phyloP scores from a whole-genome alignment of 1,140 invertebrate species.

The Mactra quadrangularis region DNA sequence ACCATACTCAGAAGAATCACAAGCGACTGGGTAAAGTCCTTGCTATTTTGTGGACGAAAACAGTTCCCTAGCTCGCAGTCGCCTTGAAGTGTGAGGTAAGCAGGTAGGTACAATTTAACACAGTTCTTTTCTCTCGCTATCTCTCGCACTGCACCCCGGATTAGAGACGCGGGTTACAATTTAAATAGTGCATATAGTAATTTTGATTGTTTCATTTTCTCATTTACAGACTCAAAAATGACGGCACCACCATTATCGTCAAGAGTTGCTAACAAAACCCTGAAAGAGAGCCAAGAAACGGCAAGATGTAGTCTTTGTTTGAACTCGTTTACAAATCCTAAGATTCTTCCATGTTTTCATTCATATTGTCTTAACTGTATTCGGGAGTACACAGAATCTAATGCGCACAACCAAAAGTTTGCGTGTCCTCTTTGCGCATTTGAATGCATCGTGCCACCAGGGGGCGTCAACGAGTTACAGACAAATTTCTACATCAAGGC shows the following conservation, averaged over 20 bases:
- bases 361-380: slow-evolving; percentile 84
- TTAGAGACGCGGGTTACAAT: too few relatives aligned
- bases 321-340: slow-evolving; percentile 56
- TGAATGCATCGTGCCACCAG: slow-evolving; percentile 47
- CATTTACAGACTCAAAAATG: background rate
- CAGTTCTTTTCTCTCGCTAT: too few relatives aligned
- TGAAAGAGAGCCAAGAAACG: slow-evolving; percentile 47
- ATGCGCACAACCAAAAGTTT: slow-evolving; percentile 55
- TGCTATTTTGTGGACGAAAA: too few relatives aligned
- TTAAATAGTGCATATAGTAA: too few relatives aligned
- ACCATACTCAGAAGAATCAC: too few relatives aligned
- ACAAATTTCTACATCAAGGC: slow-evolving; percentile 61
- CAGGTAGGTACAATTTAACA: too few relatives aligned
- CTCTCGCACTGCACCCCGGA: too few relatives aligned
- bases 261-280: background rate
- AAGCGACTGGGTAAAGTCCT: too few relatives aligned
- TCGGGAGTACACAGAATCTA: slow-evolving; percentile 69
- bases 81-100: too few relatives aligned
- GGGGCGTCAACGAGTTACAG: slow-evolving; percentile 49
- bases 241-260: slow-evolving; percentile 1
- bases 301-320: slow-evolving; percentile 60
- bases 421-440: slow-evolving; percentile 48
- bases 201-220: too few relatives aligned
- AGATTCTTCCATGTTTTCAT: slow-evolving; percentile 66
- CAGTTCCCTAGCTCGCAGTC: too few relatives aligned